These are phyloP conservation scores for Lamprotornis superbus DNA, from an alignment of 2,113 vertebrate genomes.

Conservation along the genomic window DNA sequence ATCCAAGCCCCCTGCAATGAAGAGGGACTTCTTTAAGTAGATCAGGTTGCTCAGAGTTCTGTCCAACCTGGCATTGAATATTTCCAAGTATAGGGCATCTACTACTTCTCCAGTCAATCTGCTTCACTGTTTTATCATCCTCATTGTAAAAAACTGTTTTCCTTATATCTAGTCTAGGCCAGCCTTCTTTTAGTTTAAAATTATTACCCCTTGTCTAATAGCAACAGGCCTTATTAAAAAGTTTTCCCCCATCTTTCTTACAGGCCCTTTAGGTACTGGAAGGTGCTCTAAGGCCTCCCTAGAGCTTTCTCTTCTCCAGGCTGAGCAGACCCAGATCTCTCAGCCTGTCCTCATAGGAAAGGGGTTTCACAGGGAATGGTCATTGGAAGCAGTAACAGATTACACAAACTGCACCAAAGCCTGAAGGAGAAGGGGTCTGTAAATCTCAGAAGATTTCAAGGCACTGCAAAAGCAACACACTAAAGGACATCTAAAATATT, in stretches of 20 bases:
- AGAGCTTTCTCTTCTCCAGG: background rate
- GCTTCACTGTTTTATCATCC: background rate
- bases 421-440: background rate
- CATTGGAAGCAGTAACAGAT: background rate
- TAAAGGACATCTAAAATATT: background rate
- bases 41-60: background rate
- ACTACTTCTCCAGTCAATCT: background rate
- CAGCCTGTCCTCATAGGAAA: background rate
- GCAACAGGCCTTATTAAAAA: background rate
- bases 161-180: background rate
- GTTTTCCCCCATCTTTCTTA: background rate
- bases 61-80: background rate
- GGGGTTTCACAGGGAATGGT: background rate
- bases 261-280: background rate
- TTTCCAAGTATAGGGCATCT: background rate
- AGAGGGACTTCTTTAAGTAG: background rate
- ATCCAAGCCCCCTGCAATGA: accelerated
- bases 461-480: background rate
- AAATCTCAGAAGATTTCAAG: background rate
- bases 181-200: background rate
- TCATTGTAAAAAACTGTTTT: background rate
- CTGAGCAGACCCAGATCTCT: background rate
- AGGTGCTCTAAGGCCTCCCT: background rate
- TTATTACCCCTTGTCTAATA: background rate
- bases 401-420: background rate